Evolutionary conservation across 2,113 vertebrate genomes (phyloP).

Genomic region (Casuarius casuarius): DNA sequence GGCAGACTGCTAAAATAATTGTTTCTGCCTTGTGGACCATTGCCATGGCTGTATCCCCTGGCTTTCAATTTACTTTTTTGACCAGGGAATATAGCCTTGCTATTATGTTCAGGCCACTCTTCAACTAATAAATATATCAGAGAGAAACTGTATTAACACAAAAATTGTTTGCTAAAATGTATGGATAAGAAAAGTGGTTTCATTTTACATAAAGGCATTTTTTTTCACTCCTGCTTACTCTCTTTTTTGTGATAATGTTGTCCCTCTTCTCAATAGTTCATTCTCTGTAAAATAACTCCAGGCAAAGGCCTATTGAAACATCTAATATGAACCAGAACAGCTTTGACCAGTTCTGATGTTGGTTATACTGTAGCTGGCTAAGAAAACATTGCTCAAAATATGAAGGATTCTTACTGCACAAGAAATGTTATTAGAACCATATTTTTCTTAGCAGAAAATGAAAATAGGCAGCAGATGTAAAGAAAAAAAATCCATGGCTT

Average conservation of each 20-base stretch:
- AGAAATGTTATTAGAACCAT: constrained; percentile 48
- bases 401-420: background rate
- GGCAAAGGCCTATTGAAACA: constrained; percentile 19
- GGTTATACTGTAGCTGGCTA: constrained; percentile 15
- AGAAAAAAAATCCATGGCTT: background rate
- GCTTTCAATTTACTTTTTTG: background rate
- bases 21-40: background rate
- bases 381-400: constrained; percentile 17
- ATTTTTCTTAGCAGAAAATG: constrained; percentile 2
- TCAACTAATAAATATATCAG: background rate
- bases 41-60: background rate
- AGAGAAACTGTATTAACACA: background rate
- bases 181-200: background rate
- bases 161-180: background rate
- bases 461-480: constrained; percentile 17
- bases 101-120: background rate
- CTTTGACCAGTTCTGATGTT: background rate
- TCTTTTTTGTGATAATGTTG: background rate
- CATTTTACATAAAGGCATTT: background rate
- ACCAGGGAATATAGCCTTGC: background rate
- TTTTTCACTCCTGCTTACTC: background rate
- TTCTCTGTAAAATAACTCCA: constrained; percentile 31
- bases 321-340: constrained; percentile 44
- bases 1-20: background rate
- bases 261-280: background rate